Conservation (phyloP, 2,888 invertebrate species). For the Coenonympha glycerion region DNA sequence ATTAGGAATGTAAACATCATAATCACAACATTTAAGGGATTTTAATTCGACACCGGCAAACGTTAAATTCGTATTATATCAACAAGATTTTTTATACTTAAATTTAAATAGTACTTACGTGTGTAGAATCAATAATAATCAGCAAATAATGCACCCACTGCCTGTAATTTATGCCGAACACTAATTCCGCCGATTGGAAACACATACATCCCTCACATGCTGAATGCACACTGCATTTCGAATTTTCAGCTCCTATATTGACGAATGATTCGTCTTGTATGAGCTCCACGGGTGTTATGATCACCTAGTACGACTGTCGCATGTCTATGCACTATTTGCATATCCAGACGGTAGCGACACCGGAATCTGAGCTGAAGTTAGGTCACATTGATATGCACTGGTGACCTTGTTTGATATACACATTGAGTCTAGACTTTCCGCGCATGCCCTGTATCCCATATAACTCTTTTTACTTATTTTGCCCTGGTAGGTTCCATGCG, state of each 20-base stretch:
- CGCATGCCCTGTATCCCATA: constrained; percentile 29
- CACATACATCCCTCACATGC: constrained; percentile 32
- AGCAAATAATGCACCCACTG: neutral
- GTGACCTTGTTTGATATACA: constrained; percentile 19
- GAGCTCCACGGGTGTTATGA: constrained; percentile 28
- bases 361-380: constrained; percentile 24
- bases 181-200: constrained; percentile 13
- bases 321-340: constrained; percentile 31
- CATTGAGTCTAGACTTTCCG: constrained; percentile 23
- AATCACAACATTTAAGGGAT: neutral
- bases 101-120: no score
- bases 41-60: neutral
- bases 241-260: constrained; percentile 25
- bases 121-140: neutral
- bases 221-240: constrained; percentile 35
- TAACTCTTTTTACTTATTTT: constrained; percentile 13
- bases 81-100: no score
- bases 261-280: constrained; percentile 22
- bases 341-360: constrained; percentile 9
- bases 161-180: neutral
- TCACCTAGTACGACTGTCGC: constrained; percentile 34
- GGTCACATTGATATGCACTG: constrained; percentile 23
- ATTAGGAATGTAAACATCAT: neutral
- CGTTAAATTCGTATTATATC: neutral
- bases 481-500: constrained; percentile 22